phyloP scores from a whole-genome alignment of 2,113 vertebrate species.

The Aramus guarauna region DNA sequence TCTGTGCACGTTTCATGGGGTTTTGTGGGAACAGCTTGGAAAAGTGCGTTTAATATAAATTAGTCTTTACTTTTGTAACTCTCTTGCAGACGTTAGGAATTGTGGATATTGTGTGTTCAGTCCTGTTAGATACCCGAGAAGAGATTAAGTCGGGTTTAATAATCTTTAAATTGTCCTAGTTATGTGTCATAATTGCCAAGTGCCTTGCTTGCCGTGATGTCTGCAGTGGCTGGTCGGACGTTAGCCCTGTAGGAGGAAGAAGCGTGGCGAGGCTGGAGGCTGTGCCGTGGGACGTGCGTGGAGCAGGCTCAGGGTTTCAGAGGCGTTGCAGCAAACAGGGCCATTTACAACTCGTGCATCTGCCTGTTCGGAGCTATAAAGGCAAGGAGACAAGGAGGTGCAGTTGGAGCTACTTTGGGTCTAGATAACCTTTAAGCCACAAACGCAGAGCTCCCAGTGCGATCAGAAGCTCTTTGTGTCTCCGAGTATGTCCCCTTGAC shows the following conservation, averaged over 20 bases:
- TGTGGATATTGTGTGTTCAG: neutral
- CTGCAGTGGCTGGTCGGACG: fast-evolving
- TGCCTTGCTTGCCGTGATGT: neutral
- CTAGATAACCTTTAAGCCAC: neutral
- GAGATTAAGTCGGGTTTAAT: neutral
- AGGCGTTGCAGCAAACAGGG: neutral
- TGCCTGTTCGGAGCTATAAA: neutral
- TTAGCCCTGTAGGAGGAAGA: too few relatives aligned
- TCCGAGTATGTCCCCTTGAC: neutral
- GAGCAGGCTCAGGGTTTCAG: fast-evolving
- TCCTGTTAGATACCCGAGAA: neutral
- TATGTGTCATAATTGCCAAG: neutral
- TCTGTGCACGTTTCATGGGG: neutral
- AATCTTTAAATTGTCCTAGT: neutral
- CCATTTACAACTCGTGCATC: neutral
- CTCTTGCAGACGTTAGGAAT: neutral
- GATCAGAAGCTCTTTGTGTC: neutral
- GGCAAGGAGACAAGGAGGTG: neutral
- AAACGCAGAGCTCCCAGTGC: neutral
- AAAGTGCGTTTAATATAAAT: neutral
- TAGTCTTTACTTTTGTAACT: neutral
- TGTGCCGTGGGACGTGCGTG: fast-evolving
- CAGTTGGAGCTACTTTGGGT: neutral
- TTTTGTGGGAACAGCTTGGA: neutral
- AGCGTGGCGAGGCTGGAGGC: fast-evolving